Conservation (phyloP, 2,888 invertebrate species). For the Sisyra nigra region DNA sequence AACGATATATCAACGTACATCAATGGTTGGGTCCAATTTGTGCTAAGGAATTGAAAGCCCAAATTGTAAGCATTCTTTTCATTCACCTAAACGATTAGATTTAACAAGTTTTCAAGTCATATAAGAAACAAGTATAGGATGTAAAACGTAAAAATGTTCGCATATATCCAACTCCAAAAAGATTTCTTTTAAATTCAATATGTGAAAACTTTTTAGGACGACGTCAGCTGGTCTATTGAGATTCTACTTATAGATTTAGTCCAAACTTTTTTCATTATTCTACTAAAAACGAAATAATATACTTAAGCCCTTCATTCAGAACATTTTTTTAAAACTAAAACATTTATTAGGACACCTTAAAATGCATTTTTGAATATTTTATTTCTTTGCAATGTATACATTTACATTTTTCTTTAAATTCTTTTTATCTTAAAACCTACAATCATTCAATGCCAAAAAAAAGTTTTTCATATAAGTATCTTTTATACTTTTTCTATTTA, state of each 20-base stretch:
- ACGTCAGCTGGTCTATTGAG: too few relatives aligned
- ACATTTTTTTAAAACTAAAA: too few relatives aligned
- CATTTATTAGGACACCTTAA: too few relatives aligned
- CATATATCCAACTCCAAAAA: too few relatives aligned
- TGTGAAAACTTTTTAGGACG: too few relatives aligned
- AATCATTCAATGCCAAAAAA: background rate
- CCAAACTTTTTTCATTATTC: too few relatives aligned
- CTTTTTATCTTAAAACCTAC: background rate
- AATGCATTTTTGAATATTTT: background rate
- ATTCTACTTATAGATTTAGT: too few relatives aligned
- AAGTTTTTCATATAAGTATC: background rate
- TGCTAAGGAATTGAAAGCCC: constrained; percentile 64
- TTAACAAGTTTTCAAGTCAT: background rate
- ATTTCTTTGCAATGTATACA: background rate
- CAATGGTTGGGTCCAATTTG: constrained; percentile 74
- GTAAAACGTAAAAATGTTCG: too few relatives aligned
- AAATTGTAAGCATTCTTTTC: constrained; percentile 43
- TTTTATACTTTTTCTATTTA: background rate
- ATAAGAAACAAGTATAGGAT: background rate
- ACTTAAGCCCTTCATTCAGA: too few relatives aligned
- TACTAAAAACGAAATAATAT: too few relatives aligned
- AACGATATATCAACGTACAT: constrained; percentile 79
- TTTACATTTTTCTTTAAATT: background rate
- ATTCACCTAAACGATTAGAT: background rate
- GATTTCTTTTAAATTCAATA: too few relatives aligned